phyloP scores from a whole-genome alignment of 2,113 vertebrate species.

The Alaudala cheleensis region DNA sequence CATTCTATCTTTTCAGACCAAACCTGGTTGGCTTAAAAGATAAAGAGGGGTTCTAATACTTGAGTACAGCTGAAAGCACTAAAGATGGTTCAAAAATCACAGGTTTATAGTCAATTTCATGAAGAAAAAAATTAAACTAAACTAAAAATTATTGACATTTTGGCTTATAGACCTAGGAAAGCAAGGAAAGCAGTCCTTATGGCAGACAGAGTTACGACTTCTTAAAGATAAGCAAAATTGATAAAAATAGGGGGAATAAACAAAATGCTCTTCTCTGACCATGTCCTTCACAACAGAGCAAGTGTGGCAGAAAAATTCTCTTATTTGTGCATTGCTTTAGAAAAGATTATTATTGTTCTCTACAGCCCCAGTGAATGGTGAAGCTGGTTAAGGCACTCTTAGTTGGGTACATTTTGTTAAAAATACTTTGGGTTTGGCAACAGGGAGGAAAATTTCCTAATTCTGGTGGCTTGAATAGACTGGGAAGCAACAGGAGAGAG shows the following conservation, averaged over 20 bases:
- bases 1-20: background rate
- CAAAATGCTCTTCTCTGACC: background rate
- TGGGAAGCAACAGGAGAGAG: background rate
- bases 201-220: background rate
- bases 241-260: background rate
- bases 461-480: background rate
- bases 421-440: background rate
- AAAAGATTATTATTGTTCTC: background rate
- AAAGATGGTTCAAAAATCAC: background rate
- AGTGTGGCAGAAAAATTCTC: background rate
- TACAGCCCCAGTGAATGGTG: background rate
- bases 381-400: background rate
- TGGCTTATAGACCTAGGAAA: background rate
- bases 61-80: background rate
- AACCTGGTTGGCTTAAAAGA: background rate
- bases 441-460: background rate
- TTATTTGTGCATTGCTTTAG: background rate
- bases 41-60: accelerated
- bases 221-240: background rate
- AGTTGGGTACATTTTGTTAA: background rate
- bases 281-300: background rate
- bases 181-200: background rate
- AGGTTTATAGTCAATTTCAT: background rate
- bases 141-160: background rate
- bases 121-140: background rate